phyloP scores from a whole-genome alignment of 1,140 invertebrate species.

The Orussus abietinus region DNA sequence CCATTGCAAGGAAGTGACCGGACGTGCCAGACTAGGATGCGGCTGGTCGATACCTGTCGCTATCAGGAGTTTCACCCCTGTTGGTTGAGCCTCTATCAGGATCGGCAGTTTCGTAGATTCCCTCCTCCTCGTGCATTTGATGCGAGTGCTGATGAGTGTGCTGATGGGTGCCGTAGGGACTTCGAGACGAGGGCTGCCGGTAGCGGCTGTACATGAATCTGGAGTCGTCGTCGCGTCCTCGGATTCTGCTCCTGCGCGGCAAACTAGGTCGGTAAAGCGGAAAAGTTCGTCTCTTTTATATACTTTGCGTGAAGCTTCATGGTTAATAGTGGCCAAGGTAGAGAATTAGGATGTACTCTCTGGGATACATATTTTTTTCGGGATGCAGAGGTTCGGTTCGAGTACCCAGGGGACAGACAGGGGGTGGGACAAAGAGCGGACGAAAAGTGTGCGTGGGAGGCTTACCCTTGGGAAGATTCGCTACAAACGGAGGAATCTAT shows the following conservation, averaged over 20 bases:
- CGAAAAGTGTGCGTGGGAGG: constrained; percentile 21
- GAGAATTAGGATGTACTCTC: no score
- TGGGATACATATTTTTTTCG: no score
- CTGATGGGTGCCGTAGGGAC: constrained; percentile 54
- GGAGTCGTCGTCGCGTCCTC: constrained; percentile 58
- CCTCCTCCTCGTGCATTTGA: constrained; percentile 73
- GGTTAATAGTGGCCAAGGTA: no score
- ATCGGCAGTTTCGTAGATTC: constrained; percentile 81
- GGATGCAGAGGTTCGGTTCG: no score
- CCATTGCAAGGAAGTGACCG: no score
- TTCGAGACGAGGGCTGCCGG: constrained; percentile 67
- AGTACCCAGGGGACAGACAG: no score
- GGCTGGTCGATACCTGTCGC: constrained; percentile 81
- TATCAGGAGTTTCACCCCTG: constrained; percentile 73
- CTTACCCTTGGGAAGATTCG: constrained; percentile 70
- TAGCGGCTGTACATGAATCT: constrained; percentile 79
- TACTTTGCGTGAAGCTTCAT: no score
- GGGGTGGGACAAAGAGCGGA: not conserved
- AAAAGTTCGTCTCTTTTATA: no score
- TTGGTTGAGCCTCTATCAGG: constrained; percentile 61
- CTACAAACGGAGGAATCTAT: constrained; percentile 75
- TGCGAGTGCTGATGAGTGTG: constrained; percentile 52
- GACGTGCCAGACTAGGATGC: no score
- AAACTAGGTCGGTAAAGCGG: no score
- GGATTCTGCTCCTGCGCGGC: constrained; percentile 52